phyloP scores from a whole-genome alignment of 2,888 invertebrate genomes.

The Apamea epomidion region DNA sequence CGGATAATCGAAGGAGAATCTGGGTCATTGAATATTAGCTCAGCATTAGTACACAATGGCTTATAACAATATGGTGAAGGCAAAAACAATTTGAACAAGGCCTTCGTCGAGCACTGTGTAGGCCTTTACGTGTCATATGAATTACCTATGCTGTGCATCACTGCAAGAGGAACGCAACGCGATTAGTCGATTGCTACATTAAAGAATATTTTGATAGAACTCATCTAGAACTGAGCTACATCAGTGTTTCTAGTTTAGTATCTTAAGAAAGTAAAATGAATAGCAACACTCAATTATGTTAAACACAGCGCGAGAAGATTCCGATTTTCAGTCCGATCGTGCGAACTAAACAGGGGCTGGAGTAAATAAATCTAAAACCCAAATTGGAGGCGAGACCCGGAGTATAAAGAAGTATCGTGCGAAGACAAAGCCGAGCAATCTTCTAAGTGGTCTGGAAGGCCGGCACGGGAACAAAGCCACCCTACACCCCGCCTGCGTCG shows the following conservation, averaged over 20 bases:
- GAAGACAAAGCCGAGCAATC: conserved; percentile 87
- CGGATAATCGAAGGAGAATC: conserved; percentile 72
- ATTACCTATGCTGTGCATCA: conserved; percentile 73
- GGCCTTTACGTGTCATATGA: conserved; percentile 69
- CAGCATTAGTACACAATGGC: conserved; percentile 81
- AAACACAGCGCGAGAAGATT: conserved; percentile 56
- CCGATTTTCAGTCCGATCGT: conserved; percentile 64
- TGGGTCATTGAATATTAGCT: conserved; percentile 79
- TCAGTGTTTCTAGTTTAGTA: conserved; percentile 29
- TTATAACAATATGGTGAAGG: conserved; percentile 81
- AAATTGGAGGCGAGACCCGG: conserved; percentile 79
- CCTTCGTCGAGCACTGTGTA: conserved; percentile 72
- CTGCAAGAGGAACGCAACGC: conserved; percentile 35
- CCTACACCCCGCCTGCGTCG: conserved; percentile 69
- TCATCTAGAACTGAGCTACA: not conserved
- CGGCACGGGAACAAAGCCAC: conserved; percentile 81
- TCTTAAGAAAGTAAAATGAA: conserved; percentile 35
- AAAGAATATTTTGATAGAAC: conserved; percentile 1
- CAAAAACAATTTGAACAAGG: conserved; percentile 81
- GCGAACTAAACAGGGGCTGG: conserved; percentile 68
- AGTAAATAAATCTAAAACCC: conserved; percentile 78
- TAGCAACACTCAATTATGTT: conserved; percentile 56
- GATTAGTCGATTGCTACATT: conserved; percentile 1
- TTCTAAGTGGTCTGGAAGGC: conserved; percentile 87
- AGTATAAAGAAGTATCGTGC: conserved; percentile 82